These are phyloP conservation scores for Brotula barbata DNA, from an alignment of 2,797 vertebrate species.

Conservation along the genomic window DNA sequence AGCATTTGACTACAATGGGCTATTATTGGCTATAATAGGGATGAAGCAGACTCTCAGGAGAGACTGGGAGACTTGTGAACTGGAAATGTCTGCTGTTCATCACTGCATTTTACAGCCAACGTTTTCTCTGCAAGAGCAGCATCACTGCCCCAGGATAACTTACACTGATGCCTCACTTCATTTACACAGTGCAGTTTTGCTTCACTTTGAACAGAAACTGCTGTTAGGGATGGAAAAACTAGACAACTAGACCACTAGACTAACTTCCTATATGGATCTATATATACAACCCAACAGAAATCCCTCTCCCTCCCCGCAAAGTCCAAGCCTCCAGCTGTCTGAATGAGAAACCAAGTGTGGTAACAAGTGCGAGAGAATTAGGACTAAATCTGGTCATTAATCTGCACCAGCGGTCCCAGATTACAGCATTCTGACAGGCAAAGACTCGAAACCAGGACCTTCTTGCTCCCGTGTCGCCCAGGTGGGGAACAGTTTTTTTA, in stretches of 20 bases:
- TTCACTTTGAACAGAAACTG: slow-evolving; percentile 62
- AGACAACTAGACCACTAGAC: slow-evolving; percentile 56
- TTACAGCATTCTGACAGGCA: background rate
- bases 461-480: too few species aligned
- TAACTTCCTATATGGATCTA: slow-evolving; percentile 46
- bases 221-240: slow-evolving; percentile 63
- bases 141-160: slow-evolving; percentile 74
- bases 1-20: slow-evolving; percentile 90
- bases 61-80: slow-evolving; percentile 84
- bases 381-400: too few species aligned
- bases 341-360: slow-evolving; percentile 27
- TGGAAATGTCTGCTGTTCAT: slow-evolving; percentile 86
- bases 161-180: slow-evolving; percentile 77
- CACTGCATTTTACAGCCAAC: slow-evolving; percentile 77
- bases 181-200: slow-evolving; percentile 75
- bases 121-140: slow-evolving; percentile 74
- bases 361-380: too few species aligned
- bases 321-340: slow-evolving; percentile 52
- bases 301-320: slow-evolving; percentile 20
- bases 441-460: too few species aligned
- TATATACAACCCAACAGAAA: slow-evolving; percentile 38
- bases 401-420: too few species aligned
- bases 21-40: slow-evolving; percentile 90
- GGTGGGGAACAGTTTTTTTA: too few species aligned
- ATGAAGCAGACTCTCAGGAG: slow-evolving; percentile 87